Base-by-base conservation (phyloP, 2,888 invertebrate species). In the Erebia palarica region DNA sequence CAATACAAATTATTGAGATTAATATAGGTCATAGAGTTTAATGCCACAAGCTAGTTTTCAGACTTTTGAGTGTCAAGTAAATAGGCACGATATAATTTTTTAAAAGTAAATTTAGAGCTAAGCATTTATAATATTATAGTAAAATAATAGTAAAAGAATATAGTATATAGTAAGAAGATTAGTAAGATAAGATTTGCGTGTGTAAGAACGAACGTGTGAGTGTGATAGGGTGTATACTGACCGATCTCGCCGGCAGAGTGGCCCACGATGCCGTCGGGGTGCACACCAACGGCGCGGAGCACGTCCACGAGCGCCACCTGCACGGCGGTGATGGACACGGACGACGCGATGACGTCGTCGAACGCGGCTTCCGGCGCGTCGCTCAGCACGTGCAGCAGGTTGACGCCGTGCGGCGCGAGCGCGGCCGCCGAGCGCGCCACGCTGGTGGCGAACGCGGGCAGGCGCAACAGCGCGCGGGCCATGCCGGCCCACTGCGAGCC, bases 401-500 rank as follows among this genome's bases (percentile, higher is more conserved):
- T 97, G 21, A 99, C 82, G 44, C 96, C 97, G 86, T 96, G 96
- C 42, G 96, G 95, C 76, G 95, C 94, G 53, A 99, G 93, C 14
- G 96, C 95, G 64, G 96, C 96, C 9, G 97, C 96, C 76, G 96
- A 96, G 74, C 95, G 95, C 77, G 94, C 93, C 77, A 99, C 95
- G 71, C 97, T 96, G 69, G 95, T 94, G 75, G 95, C 96, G 92
- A 99, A 99, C 1, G 94, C 91, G 68, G 98, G 97, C 75, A 99
- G 93, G 75, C 94, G 90, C 95, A 99, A 96, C 77, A 99, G 94
- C 72, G 96, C 95, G 83, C 96, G 96, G 14, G 96, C 99, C 99
- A 99, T 99, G 80, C 98, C 98, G 64, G 97, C 95, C 99, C 99
- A 99, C 91, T 99, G 99, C 58, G 97, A 96, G 14, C 99, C 99